A percentile compares a stretch with the other conserved stretches of the same genome.
Conservation (phyloP, 2,797 vertebrate species). For the Enteromius paludinosus region DNA sequence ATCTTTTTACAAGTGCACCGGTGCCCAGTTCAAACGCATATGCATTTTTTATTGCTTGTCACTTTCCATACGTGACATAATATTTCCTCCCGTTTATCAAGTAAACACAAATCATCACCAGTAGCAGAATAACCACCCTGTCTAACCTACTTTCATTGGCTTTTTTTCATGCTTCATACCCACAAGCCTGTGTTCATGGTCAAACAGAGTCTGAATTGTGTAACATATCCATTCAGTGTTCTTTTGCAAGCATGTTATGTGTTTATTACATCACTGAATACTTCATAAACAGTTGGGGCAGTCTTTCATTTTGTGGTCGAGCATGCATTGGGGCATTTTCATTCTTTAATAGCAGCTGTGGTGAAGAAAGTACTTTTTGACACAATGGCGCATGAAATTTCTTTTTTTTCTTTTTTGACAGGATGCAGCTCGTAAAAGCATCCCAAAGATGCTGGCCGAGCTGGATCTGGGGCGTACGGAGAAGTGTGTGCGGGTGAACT, state of each 20-base stretch:
- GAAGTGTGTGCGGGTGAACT: constrained; percentile 94
- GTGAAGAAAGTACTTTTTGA: constrained; percentile 5
- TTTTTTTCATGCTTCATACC: not conserved
- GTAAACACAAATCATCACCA: not conserved
- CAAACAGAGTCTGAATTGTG: constrained; percentile 51
- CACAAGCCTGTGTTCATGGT: constrained; percentile 32
- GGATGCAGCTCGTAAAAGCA: constrained; percentile 87
- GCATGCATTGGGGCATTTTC: constrained; percentile 1
- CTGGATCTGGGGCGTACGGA: constrained; percentile 88
- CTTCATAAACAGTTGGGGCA: constrained; percentile 26
- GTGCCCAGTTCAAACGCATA: constrained; percentile 19
- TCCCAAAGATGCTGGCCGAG: constrained; percentile 84
- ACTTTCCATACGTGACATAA: not conserved
- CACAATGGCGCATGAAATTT: not conserved
- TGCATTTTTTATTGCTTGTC: constrained; percentile 30
- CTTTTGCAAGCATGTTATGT: constrained; percentile 41
- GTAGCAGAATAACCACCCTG: constrained; percentile 15
- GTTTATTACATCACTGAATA: constrained; percentile 43
- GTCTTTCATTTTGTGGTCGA: constrained; percentile 28
- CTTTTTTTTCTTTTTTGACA: constrained; percentile 61
- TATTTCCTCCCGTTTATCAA: not conserved
- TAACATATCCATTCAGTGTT: constrained; percentile 47
- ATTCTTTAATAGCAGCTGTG: not conserved
- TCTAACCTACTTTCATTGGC: constrained; percentile 23
- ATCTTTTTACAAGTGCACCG: constrained; percentile 25